Conservation (phyloP, 2,888 invertebrate genomes). For the Watsonalla cultraria region DNA sequence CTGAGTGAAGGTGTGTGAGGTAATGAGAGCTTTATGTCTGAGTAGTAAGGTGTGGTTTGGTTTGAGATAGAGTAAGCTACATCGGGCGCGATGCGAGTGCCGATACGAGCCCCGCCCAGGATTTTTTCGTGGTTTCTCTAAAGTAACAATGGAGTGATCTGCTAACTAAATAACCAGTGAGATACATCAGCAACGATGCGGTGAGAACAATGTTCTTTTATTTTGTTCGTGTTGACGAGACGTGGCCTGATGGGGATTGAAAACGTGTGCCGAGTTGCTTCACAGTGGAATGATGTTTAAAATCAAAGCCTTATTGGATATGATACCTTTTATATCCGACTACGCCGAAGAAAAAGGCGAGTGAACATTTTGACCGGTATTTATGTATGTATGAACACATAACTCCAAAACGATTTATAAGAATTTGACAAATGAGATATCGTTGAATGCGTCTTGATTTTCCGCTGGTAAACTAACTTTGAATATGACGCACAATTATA, state of each 20-base stretch:
- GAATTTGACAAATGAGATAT: no score
- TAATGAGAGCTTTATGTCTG: conserved; percentile 21
- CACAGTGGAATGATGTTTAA: background rate
- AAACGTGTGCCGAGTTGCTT: conserved; percentile 11
- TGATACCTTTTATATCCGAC: no score
- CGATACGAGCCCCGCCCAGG: conserved; percentile 73
- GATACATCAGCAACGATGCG: conserved; percentile 54
- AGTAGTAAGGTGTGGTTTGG: conserved; percentile 25
- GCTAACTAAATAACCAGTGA: conserved; percentile 74
- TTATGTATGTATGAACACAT: no score
- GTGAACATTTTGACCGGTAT: no score
- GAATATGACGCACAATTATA: no score
- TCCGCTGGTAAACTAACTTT: no score
- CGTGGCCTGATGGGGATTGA: conserved; percentile 22
- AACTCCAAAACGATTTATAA: no score
- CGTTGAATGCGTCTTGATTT: no score
- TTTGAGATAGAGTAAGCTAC: conserved; percentile 64
- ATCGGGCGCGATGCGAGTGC: conserved; percentile 61
- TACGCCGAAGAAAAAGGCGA: no score
- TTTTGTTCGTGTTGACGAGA: conserved; percentile 35
- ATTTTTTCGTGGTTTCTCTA: conserved; percentile 74
- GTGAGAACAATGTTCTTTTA: conserved; percentile 53
- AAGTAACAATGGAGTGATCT: conserved; percentile 76
- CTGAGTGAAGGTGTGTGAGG: conserved; percentile 12
- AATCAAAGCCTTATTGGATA: no score